A percentile compares a stretch with the other conserved stretches of the same genome.
phyloP scores from a whole-genome alignment of 92 coral and sea anemone species.

The Porites lobata region DNA sequence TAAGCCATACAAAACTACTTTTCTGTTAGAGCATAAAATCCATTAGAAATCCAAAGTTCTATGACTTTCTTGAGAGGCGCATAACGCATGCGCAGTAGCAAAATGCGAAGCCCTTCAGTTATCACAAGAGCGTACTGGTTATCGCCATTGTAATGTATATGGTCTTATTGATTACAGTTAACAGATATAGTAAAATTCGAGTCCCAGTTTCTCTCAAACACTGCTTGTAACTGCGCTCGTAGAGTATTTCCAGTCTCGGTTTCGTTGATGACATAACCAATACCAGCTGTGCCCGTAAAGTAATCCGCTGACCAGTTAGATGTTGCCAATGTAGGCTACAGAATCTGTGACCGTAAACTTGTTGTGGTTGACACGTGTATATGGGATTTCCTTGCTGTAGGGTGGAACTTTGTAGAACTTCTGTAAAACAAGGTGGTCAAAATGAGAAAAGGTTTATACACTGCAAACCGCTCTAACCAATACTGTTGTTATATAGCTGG shows the following conservation, averaged over 20 bases:
- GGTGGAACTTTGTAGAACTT: constrained; percentile 83
- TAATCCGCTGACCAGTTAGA: constrained; percentile 99
- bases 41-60: too few species aligned
- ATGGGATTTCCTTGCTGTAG: constrained; percentile 74
- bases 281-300: constrained; percentile 90
- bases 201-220: constrained; percentile 96
- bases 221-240: constrained; percentile 81
- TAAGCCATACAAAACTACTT: too few species aligned
- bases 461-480: background rate
- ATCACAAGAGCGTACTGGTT: too few species aligned
- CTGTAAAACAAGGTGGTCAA: constrained; percentile 50
- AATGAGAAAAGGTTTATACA: background rate
- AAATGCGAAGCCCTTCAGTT: too few species aligned
- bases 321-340: constrained; percentile 92
- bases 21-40: too few species aligned
- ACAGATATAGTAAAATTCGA: constrained; percentile 79
- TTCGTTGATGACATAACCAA: constrained; percentile 89
- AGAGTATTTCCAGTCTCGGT: constrained; percentile 60
- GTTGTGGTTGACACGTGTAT: constrained; percentile 92
- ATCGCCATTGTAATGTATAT: background rate
- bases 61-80: too few species aligned
- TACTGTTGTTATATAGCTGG: too few species aligned
- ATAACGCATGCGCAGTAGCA: too few species aligned
- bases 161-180: background rate
- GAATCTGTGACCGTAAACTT: constrained; percentile 97